Evolutionary conservation across 2,113 vertebrate species (phyloP), one percentile per base, ranked within the genome.

Genomic region (Microtus richardsoni): DNA sequence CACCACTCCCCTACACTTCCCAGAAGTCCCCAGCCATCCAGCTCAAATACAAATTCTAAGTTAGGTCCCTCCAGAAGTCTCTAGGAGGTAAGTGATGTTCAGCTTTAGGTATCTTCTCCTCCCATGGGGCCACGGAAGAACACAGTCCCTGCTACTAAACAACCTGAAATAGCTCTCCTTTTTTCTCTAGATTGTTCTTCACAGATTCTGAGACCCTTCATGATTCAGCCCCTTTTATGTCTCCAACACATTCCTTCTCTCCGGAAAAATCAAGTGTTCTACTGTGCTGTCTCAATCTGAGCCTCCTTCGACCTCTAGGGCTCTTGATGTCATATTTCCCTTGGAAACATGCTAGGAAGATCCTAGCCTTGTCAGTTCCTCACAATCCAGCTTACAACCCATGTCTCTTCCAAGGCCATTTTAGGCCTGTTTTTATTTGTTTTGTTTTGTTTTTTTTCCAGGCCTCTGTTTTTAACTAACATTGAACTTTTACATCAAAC

Each of bases 381-480:
- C 64, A 89, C 5, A 62, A 58, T 41, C 30, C 26, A 68, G 62
- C 26, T 75, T 52, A 86, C 1, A 60, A 17, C 21, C 47, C 13
- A 52, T 49, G 41, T 88, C 30, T 7, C 64, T 21, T 39, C 44
- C n/a, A 19, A 4, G 13, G 36, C 19, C 41, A 4, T 4, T 4
- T 62, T n/a, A 64, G 30, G 58, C 49, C 33, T 39, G n/a, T 73
- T 73, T n/a, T 73, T 58, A 17, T 58, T 58, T 54, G 3, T 71
- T n/a, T 14, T 12, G 49, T 7, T n/a, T 71, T 71, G 4, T 28
- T 68, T 68, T 16, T 33, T 14, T 73, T 73, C 4, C n/a, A 73
- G 19, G n/a, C n/a, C 77, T 96, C 19, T 36, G 54, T 54, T 96
- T 96, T 91, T 54, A 91, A 39, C 80, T 85, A 73, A 52, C 10